Evolutionary conservation across 2,888 invertebrate species (phyloP).

Genomic region (Coenonympha arcania): DNA sequence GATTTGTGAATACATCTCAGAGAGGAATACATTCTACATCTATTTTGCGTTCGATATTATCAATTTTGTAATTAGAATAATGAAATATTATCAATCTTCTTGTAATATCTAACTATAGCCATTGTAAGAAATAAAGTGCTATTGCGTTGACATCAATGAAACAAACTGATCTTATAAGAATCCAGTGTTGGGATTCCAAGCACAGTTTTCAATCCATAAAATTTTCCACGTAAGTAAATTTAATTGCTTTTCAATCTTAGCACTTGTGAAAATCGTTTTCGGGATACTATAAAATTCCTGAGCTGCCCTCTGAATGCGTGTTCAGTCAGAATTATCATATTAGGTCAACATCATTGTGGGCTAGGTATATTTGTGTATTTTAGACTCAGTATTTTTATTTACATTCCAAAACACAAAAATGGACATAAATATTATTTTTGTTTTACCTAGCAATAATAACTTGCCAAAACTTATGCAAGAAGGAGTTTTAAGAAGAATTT

Average conservation of each 20-base stretch:
- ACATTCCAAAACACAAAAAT: too few relatives aligned
- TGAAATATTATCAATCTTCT: constrained; percentile 39
- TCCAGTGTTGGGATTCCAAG: constrained; percentile 42
- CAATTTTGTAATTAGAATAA: constrained; percentile 45
- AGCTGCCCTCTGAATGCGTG: not conserved
- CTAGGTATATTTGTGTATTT: constrained; percentile 18
- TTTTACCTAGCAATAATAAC: too few relatives aligned
- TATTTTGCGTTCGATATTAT: constrained; percentile 45
- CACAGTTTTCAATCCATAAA: constrained; percentile 39
- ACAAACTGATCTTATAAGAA: constrained; percentile 44
- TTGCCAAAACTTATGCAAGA: too few relatives aligned
- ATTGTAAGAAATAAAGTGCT: constrained; percentile 34
- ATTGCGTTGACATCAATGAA: constrained; percentile 38
- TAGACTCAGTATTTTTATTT: not conserved
- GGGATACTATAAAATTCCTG: not conserved
- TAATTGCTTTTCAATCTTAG: not conserved
- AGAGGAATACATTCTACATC: too few relatives aligned
- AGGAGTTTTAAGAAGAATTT: too few relatives aligned
- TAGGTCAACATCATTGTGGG: constrained; percentile 19
- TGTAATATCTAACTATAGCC: constrained; percentile 34
- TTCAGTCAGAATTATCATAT: constrained; percentile 26
- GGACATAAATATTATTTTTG: too few relatives aligned
- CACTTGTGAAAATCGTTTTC: not conserved
- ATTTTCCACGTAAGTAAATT: constrained; percentile 40
- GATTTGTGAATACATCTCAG: constrained; percentile 61